Evolutionary conservation across 1,140 invertebrate genomes (phyloP).

Genomic region (Chironomus tepperi): DNA sequence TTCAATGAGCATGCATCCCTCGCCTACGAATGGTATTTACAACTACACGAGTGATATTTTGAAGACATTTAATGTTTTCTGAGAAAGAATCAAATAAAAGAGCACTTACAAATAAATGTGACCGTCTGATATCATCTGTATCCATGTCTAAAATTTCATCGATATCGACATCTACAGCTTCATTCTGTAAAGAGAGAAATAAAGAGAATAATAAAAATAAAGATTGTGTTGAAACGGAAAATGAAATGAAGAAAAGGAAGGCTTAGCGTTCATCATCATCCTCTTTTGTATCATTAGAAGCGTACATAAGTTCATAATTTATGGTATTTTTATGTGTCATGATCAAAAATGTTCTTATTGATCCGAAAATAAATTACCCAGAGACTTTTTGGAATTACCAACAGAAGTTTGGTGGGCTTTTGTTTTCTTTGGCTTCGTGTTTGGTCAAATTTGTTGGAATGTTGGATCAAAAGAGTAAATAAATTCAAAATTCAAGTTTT

Average conservation of each 20-base stretch:
- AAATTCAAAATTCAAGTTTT: too few species aligned
- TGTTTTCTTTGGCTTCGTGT: too few species aligned
- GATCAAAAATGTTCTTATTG: neutral
- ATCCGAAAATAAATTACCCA: neutral
- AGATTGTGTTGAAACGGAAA: too few species aligned
- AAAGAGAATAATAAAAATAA: conserved; percentile 7
- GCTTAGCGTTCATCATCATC: neutral
- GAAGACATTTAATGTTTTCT: too few species aligned
- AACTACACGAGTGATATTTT: too few species aligned
- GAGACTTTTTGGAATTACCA: neutral
- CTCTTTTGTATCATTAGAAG: neutral
- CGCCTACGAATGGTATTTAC: too few species aligned
- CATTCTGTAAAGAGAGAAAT: conserved; percentile 30
- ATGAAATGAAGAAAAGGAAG: neutral
- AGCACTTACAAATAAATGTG: conserved; percentile 65
- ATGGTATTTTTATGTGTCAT: conserved; percentile 8
- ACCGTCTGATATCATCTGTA: conserved; percentile 69
- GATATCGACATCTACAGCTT: conserved; percentile 85
- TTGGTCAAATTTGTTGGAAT: too few species aligned
- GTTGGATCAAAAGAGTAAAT: too few species aligned
- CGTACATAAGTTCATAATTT: conserved; percentile 8
- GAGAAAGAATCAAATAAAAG: conserved; percentile 23
- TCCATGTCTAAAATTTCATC: conserved; percentile 91
- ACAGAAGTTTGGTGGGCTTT: too few species aligned
- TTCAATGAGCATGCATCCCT: too few species aligned